A percentile compares a stretch with the other conserved stretches of the same genome.
These are phyloP conservation scores for Megaustenia siamemsis DNA, from an alignment of 2,888 invertebrate species.

Conservation along the genomic window DNA sequence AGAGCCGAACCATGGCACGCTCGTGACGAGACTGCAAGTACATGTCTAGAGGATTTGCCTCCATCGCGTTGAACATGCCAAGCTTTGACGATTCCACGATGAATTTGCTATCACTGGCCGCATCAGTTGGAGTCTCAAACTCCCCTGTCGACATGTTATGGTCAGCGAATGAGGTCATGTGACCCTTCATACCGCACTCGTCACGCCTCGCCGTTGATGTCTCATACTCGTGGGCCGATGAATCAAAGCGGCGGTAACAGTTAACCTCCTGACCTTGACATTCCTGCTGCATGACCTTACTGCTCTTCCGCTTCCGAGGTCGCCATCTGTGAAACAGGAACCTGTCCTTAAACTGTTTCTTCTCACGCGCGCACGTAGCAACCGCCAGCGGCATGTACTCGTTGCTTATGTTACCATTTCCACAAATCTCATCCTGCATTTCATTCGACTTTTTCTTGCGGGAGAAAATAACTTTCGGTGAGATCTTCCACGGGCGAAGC, in stretches of 20 bases:
- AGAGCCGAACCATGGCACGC: constrained; percentile 73
- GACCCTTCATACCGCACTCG: not conserved
- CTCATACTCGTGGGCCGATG: constrained; percentile 1
- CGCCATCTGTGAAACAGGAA: constrained; percentile 35
- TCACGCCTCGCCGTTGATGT: constrained; percentile 11
- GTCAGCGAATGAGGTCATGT: constrained; percentile 11
- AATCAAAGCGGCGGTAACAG: not conserved
- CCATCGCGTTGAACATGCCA: constrained; percentile 48
- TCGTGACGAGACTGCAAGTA: constrained; percentile 70
- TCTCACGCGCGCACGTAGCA: not conserved
- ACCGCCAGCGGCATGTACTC: not conserved
- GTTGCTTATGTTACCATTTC: not conserved
- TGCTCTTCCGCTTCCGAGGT: constrained; percentile 21
- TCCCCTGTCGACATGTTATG: not conserved
- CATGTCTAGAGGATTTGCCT: constrained; percentile 62
- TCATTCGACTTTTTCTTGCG: constrained; percentile 18
- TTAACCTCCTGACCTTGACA: not conserved
- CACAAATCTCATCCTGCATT: not conserved
- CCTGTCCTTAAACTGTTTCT: constrained; percentile 35
- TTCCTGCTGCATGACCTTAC: not conserved
- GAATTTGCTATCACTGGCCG: not conserved
- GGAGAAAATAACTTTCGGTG: constrained; percentile 15
- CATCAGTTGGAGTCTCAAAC: not conserved
- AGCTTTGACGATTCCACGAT: constrained; percentile 26
- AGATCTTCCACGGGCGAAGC: constrained; percentile 40